Evolutionary conservation across 2,888 invertebrate genomes (phyloP).

Genomic region (Altica lythri): DNA sequence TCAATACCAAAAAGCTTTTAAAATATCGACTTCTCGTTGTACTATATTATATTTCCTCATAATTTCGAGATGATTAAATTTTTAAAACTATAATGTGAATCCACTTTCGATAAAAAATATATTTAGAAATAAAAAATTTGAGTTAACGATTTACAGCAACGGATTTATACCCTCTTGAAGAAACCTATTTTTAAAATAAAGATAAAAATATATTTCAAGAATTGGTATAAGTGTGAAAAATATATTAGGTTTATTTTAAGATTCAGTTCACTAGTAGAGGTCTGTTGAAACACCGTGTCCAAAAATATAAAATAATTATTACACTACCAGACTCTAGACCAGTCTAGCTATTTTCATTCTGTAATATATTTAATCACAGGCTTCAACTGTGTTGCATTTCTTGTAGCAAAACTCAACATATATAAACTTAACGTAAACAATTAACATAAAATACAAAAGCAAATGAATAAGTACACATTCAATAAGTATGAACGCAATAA

Average conservation of each 20-base stretch:
- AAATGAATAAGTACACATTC: too few species aligned
- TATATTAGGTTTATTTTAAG: slow-evolving; percentile 35
- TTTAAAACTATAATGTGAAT: too few species aligned
- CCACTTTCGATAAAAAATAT: too few species aligned
- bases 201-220: slow-evolving; percentile 33
- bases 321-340: slow-evolving; percentile 34
- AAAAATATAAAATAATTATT: slow-evolving; percentile 36
- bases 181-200: slow-evolving; percentile 30
- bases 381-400: slow-evolving; percentile 7
- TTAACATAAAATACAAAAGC: too few species aligned
- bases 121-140: slow-evolving; percentile 13
- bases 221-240: slow-evolving; percentile 34
- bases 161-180: slow-evolving; percentile 34
- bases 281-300: slow-evolving; percentile 33
- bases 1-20: too few species aligned
- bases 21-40: too few species aligned
- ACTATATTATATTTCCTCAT: too few species aligned
- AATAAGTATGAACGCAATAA: too few species aligned
- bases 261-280: slow-evolving; percentile 31
- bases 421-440: too few species aligned
- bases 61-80: too few species aligned
- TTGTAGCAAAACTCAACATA: too few species aligned
- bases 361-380: slow-evolving; percentile 10
- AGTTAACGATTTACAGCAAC: background rate
- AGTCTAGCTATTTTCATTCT: slow-evolving; percentile 33